Conservation (phyloP, 2,113 vertebrate genomes). For the Sakesphorus luctuosus region DNA sequence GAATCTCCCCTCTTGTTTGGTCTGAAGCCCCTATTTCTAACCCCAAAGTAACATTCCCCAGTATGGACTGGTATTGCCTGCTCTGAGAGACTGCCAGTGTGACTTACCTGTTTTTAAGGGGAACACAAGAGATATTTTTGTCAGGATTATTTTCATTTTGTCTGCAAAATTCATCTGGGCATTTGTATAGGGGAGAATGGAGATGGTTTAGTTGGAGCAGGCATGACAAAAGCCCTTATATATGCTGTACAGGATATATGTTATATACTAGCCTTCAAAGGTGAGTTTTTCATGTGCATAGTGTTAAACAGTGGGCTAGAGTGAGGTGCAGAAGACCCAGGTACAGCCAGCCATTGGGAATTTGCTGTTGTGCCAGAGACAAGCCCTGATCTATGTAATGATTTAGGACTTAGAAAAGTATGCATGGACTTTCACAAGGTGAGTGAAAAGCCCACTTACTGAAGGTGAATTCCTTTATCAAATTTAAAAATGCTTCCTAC, state of each 20-base stretch:
- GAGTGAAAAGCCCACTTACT: not conserved
- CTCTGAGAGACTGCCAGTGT: not conserved
- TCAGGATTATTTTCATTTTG: not conserved
- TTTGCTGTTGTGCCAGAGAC: not conserved
- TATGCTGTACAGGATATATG: not conserved
- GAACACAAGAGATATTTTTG: not conserved
- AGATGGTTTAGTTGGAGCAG: not conserved
- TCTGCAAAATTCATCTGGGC: not conserved
- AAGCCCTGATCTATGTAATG: not conserved
- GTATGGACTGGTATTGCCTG: not conserved
- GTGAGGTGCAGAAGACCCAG: not conserved
- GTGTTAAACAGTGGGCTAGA: not conserved
- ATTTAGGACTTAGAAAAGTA: not conserved
- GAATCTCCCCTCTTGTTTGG: slow-evolving; percentile 38
- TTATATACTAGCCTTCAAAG: not conserved
- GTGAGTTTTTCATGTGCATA: not conserved
- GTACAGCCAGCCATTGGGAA: not conserved
- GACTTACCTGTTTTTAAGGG: not conserved
- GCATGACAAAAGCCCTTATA: not conserved
- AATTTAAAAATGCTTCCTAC: not conserved
- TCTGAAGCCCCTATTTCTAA: not conserved
- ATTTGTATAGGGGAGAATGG: not conserved
- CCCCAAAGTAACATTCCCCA: not conserved
- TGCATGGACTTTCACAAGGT: rapidly evolving
- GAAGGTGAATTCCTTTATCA: not conserved